Conservation (phyloP, 2,113 vertebrate genomes). For the Balaeniceps rex region DNA sequence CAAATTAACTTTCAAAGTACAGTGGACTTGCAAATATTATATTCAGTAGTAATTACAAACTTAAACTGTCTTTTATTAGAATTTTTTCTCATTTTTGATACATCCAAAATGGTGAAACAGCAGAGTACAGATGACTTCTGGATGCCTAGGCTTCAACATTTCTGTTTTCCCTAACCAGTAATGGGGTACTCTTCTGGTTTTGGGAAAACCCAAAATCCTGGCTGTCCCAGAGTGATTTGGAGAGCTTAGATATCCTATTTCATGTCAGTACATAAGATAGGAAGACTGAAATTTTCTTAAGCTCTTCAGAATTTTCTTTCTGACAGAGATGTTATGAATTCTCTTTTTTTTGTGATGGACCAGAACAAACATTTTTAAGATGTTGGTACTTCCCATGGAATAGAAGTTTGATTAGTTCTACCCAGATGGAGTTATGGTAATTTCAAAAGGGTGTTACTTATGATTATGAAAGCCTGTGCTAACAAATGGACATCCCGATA, state of each 20-base stretch:
- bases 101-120: not conserved
- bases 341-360: not conserved
- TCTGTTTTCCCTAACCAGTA: not conserved
- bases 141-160: not conserved
- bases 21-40: not conserved
- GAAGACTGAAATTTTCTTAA: not conserved
- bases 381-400: not conserved
- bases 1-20: not conserved
- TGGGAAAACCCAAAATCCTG: not conserved
- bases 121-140: not conserved
- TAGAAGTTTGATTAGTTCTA: not conserved
- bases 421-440: not conserved
- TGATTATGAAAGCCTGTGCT: not conserved
- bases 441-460: not conserved
- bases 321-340: not conserved
- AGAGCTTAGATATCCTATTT: not conserved
- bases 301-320: not conserved
- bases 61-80: not conserved
- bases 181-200: not conserved
- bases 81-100: not conserved
- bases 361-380: not conserved
- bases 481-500: not conserved
- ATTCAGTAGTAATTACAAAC: not conserved
- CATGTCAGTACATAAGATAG: not conserved
- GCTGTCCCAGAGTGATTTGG: not conserved